Base-by-base conservation (phyloP, 2,797 vertebrate species). In the Botia almorhae region DNA sequence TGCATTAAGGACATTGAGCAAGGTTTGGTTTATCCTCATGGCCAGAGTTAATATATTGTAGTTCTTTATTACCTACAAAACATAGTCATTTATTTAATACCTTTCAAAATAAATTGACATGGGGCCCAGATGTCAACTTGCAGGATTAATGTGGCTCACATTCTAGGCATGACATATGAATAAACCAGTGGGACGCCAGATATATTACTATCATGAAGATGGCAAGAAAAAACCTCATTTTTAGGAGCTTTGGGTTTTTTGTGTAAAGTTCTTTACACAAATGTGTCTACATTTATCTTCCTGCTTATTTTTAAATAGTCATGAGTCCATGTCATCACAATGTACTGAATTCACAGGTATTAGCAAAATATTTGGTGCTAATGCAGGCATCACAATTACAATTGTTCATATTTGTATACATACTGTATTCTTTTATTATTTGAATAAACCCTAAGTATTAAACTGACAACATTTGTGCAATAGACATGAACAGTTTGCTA, bases 71-170 rank as follows among this genome's bases (percentile, higher is more conserved):
- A 60, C 26, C 23, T 69, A 60, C 13, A 29, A 77, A 78, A 77
- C 23, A 77, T 33, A 33, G 63, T 77, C 39, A 78, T 69, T 69
- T 69, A 69, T 69, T 78, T 78, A 60, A 60, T 78, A 50, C 39
- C 53, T 69, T 78, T 69, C 65, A 21, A 60, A 69, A 69, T 69
- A 78, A 77, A 78, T 69, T 78, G 76, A 78, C 2, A 17, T 69
- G 65, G 12, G 21, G 51, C 36, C 51, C 51, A 76, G 55, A 69
- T 78, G 65, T 78, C 39, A 69, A 46, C 16, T 69, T 48, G 7
- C 39, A 69, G 53, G 36, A 78, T 69, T 50, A 69, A 78, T 60
- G 65, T 69, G 65, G 68, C 39, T 39, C 55, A 78, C 23, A 69
- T 69, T 69, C 39, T 60, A 50, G 53, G 46, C 65, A 50, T 69